Conservation (phyloP, 2,797 vertebrate genomes). For the Chelonia mydas region DNA sequence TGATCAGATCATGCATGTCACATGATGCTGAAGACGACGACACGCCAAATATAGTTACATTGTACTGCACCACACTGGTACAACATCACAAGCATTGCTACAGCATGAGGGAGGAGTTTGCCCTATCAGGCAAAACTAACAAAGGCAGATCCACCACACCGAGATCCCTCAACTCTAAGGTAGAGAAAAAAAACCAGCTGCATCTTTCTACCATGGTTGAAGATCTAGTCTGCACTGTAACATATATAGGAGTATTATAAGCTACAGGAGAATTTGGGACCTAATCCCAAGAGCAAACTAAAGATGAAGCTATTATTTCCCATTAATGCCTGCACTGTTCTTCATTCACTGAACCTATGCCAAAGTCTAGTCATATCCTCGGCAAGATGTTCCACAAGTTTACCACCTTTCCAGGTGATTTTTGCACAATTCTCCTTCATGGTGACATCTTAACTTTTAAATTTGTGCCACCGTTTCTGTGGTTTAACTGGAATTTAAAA, state of each 20-base stretch:
- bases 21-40: background rate
- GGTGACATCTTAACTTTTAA: background rate
- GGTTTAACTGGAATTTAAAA: background rate
- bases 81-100: background rate
- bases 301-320: conserved; percentile 24
- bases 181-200: background rate
- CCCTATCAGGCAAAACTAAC: background rate
- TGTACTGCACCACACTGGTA: background rate
- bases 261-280: background rate
- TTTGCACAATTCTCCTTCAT: background rate
- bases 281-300: background rate
- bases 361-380: background rate
- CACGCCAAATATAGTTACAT: background rate
- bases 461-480: background rate
- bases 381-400: background rate
- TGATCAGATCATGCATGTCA: background rate
- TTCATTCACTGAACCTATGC: background rate
- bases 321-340: background rate
- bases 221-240: background rate
- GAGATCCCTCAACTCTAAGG: background rate
- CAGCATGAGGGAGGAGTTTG: background rate
- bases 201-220: background rate
- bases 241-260: background rate
- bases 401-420: background rate
- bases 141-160: background rate